A percentile compares a stretch with the other conserved stretches of the same genome.
Evolutionary conservation across 2,113 vertebrate genomes (phyloP).

Genomic region (Rafetus swinhoei): DNA sequence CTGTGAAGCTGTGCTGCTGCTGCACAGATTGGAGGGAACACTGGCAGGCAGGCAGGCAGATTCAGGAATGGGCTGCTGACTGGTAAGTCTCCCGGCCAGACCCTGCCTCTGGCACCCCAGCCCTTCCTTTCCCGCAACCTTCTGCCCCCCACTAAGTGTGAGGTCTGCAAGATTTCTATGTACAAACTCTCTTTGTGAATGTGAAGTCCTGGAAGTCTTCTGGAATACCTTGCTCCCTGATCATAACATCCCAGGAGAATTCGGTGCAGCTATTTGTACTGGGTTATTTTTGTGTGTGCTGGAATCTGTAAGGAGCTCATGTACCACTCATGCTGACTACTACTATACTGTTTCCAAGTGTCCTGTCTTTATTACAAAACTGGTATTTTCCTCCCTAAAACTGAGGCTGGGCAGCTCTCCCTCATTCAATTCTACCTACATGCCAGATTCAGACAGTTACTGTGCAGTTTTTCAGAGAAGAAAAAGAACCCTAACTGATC

Average conservation of each 20-base stretch:
- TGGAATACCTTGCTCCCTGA: background rate
- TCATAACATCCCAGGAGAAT: background rate
- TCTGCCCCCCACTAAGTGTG: background rate
- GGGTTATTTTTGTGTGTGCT: background rate
- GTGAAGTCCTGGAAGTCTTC: background rate
- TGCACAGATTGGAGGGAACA: too few relatives aligned
- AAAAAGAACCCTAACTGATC: background rate
- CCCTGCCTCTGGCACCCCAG: too few relatives aligned
- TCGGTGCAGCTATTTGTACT: background rate
- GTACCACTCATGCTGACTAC: background rate
- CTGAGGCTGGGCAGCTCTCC: background rate
- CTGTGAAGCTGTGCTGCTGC: too few relatives aligned
- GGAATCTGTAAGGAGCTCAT: background rate
- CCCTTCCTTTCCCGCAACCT: too few relatives aligned
- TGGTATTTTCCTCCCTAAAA: background rate
- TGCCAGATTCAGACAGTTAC: background rate
- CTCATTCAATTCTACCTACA: constrained; percentile 6
- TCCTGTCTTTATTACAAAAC: background rate
- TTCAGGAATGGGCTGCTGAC: too few relatives aligned
- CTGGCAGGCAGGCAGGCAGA: too few relatives aligned
- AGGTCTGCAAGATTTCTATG: background rate
- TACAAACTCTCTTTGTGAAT: background rate
- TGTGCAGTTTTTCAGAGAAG: background rate
- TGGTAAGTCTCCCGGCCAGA: too few relatives aligned
- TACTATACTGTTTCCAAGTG: background rate